Base-by-base conservation (phyloP, 1,140 invertebrate genomes). In the Zaprionus inermis region DNA sequence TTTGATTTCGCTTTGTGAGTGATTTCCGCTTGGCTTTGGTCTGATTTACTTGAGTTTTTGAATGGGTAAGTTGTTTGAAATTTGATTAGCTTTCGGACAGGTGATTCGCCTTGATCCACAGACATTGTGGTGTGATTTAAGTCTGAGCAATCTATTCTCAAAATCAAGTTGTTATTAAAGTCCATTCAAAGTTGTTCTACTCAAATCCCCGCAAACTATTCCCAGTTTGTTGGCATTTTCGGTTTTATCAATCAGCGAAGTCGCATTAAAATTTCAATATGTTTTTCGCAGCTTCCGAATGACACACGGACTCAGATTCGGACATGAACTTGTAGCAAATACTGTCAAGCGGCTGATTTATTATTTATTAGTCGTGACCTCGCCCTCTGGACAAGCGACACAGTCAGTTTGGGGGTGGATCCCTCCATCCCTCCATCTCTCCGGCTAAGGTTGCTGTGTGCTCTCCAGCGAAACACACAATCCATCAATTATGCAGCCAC, bases 401-500 rank as follows among this genome's bases (percentile, higher is more conserved):
- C 34, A n/a, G 7, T 38, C 5, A 0, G 18, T 16, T 18, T 5
- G 16, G 44, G n/a, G 38, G n/a, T 9, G 38, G 36, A 16, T 41
- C 36, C 5, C 36, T 16, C 30, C 7, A 5, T 28, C 24, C 5
- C 24, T 24, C 22, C 22, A 1, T 28, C 24, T 28, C n/a, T n/a
- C n/a, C n/a, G 36, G 14, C 14, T 5, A n/a, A 4, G 36, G n/a
- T 32, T 49, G 36, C 34, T 63, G 11, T 11, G n/a, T n/a, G n/a
- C n/a, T n/a, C n/a, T 5, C 24, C 3, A 28, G 24, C 3, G 67
- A 44, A 58, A 38, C 60, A 63, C 69, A 63, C 73, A 78, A 81
- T 81, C 77, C 75, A 81, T 81, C 79, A 81, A 81, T 81, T 81
- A 81, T 81, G 79, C 73, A 79, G 46, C 68, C 46, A 57, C 49